Percentiles rank a stretch among this genome's conserved stretches.
Evolutionary conservation across 2,888 invertebrate genomes (phyloP).

Genomic region (Cactoblastis cactorum): DNA sequence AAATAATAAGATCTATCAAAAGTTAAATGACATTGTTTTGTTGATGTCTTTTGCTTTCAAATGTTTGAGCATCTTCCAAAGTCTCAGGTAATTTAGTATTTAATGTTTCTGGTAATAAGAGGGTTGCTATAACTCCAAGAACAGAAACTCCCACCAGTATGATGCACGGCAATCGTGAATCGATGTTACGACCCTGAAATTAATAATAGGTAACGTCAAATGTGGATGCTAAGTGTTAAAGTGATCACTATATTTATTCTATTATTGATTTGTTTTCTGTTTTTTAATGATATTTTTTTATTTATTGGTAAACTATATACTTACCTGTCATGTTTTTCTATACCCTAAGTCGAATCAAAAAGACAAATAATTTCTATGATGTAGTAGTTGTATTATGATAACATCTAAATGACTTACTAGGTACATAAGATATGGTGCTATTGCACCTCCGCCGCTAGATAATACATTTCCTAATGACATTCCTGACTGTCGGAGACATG

Average conservation of each 20-base stretch:
- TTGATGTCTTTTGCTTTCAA: conserved; percentile 63
- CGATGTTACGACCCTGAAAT: conserved; percentile 46
- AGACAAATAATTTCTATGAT: no score
- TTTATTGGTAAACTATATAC: no score
- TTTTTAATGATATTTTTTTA: no score
- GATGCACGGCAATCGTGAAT: conserved; percentile 38
- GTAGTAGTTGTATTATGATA: not conserved
- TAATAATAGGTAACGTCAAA: not conserved
- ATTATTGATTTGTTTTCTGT: no score
- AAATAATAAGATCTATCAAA: not conserved
- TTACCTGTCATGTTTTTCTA: no score
- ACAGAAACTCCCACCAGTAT: conserved; percentile 53
- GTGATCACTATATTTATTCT: no score
- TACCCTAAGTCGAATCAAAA: no score
- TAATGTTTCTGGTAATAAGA: conserved; percentile 82
- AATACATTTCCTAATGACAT: conserved; percentile 79
- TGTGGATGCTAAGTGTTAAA: no score
- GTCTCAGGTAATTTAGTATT: conserved; percentile 82
- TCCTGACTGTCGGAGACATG: conserved; percentile 82
- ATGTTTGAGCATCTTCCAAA: conserved; percentile 78
- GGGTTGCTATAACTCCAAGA: conserved; percentile 62
- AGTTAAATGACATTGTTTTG: not conserved
- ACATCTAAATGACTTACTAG: conserved; percentile 53
- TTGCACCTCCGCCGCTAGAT: conserved; percentile 74
- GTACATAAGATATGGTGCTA: conserved; percentile 81